These are phyloP conservation scores for Campoletis sonorensis DNA, from an alignment of 1,140 invertebrate genomes.

Conservation along the genomic window DNA sequence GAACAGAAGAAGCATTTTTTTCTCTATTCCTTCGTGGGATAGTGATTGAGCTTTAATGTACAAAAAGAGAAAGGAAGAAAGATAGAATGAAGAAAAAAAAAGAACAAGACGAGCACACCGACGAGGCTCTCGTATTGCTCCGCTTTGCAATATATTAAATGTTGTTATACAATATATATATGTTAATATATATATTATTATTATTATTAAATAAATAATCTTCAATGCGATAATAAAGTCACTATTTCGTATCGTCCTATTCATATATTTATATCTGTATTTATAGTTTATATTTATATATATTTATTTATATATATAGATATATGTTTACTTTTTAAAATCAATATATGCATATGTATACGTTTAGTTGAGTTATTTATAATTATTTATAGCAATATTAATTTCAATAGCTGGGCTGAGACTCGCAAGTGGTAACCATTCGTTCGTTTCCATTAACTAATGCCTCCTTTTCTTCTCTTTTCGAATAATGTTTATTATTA, in stretches of 20 bases:
- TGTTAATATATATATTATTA: too few species aligned
- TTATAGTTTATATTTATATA: slow-evolving; percentile 57
- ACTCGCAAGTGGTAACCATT: slow-evolving; percentile 69
- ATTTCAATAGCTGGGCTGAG: slow-evolving; percentile 64
- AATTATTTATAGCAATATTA: slow-evolving; percentile 65
- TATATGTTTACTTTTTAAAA: slow-evolving; percentile 47
- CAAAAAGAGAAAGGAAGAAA: slow-evolving; percentile 54
- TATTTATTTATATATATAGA: too few species aligned
- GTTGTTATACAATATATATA: slow-evolving; percentile 64
- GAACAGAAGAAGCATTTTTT: neutral
- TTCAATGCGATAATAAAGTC: slow-evolving; percentile 75
- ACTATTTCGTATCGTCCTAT: slow-evolving; percentile 64
- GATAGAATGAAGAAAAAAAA: neutral
- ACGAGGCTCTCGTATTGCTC: slow-evolving; percentile 21
- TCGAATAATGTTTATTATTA: slow-evolving; percentile 53
- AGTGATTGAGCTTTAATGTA: slow-evolving; percentile 60
- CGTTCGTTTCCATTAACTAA: slow-evolving; percentile 54
- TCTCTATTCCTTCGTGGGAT: slow-evolving; percentile 22
- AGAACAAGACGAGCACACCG: neutral
- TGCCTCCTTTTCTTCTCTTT: slow-evolving; percentile 18
- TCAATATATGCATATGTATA: slow-evolving; percentile 58
- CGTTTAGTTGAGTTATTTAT: slow-evolving; percentile 55
- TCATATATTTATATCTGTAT: slow-evolving; percentile 66
- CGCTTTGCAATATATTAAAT: slow-evolving; percentile 62
- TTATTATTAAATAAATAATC: slow-evolving; percentile 62